A percentile compares a stretch with the other conserved stretches of the same genome.
Conservation (phyloP, 2,888 invertebrate genomes). For the Aspidiotus rigidus region DNA sequence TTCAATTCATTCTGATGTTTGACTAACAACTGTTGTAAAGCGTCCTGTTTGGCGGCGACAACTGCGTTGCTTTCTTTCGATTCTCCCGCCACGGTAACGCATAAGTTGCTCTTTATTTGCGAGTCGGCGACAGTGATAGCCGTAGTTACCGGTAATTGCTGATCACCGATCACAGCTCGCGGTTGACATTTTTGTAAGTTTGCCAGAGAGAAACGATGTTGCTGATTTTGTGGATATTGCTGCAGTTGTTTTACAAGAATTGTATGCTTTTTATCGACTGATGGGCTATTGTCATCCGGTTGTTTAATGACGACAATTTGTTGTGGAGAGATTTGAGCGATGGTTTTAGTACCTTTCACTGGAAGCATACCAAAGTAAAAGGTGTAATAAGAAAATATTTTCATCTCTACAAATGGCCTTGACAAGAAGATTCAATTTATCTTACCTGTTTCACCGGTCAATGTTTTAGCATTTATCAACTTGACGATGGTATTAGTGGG, state of each 20-base stretch:
- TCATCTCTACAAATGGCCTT: no score
- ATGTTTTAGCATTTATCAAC: slow-evolving; percentile 18
- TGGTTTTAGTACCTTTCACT: slow-evolving; percentile 23
- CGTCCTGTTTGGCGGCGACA: slow-evolving; percentile 38
- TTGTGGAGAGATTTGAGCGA: slow-evolving; percentile 26
- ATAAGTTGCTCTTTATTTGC: slow-evolving; percentile 19
- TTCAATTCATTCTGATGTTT: slow-evolving; percentile 35
- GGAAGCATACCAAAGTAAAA: background rate
- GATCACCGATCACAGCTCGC: background rate
- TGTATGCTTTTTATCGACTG: slow-evolving; percentile 20
- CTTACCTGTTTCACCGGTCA: slow-evolving; percentile 15
- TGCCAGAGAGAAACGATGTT: slow-evolving; percentile 3
- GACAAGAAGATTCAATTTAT: background rate
- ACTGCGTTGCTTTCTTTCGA: background rate
- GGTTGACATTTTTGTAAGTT: background rate
- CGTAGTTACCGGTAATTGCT: no score
- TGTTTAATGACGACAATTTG: slow-evolving; percentile 28
- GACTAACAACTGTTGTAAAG: slow-evolving; percentile 37
- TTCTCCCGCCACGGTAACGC: background rate
- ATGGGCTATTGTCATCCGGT: slow-evolving; percentile 8
- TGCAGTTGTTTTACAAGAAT: slow-evolving; percentile 23
- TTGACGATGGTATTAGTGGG: slow-evolving; percentile 20
- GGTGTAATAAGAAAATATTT: background rate
- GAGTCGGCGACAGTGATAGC: slow-evolving; percentile 2
- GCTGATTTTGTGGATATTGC: background rate